phyloP scores from a whole-genome alignment of 2,888 invertebrate species.

The Sarcophaga rosellei region DNA sequence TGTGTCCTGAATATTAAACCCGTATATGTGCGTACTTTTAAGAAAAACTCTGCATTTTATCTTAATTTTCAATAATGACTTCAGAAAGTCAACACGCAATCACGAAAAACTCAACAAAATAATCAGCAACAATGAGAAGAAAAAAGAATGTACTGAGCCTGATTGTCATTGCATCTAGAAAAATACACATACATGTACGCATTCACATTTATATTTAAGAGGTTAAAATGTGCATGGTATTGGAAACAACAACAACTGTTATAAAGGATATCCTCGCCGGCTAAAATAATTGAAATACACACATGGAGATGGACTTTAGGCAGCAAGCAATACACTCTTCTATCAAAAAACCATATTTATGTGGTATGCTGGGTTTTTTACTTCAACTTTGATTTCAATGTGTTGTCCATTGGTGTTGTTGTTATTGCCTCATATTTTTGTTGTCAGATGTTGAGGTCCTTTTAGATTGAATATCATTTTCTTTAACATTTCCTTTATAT shows the following conservation, averaged over 20 bases:
- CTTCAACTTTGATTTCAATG: not conserved
- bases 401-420: conserved; percentile 1
- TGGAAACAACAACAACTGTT: conserved; percentile 7
- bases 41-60: not conserved
- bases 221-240: conserved; percentile 50
- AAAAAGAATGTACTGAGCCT: conserved; percentile 1
- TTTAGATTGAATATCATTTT: conserved; percentile 29
- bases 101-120: conserved; percentile 40
- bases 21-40: conserved; percentile 10
- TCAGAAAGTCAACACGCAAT: conserved; percentile 30
- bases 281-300: not conserved
- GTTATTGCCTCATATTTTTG: not conserved
- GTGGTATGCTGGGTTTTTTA: not conserved
- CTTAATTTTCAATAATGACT: conserved; percentile 10
- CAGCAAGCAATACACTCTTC: no score
- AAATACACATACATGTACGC: not conserved
- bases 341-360: conserved; percentile 12
- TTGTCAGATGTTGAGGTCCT: conserved; percentile 29
- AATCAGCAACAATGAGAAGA: not conserved
- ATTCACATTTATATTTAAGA: conserved; percentile 10
- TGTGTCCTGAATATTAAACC: not conserved
- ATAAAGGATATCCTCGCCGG: conserved; percentile 9
- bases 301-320: not conserved
- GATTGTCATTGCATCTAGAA: conserved; percentile 30
- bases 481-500: conserved; percentile 12